These are phyloP conservation scores for Malurus elegans DNA, from an alignment of 2,113 vertebrate genomes.

Conservation along the genomic window DNA sequence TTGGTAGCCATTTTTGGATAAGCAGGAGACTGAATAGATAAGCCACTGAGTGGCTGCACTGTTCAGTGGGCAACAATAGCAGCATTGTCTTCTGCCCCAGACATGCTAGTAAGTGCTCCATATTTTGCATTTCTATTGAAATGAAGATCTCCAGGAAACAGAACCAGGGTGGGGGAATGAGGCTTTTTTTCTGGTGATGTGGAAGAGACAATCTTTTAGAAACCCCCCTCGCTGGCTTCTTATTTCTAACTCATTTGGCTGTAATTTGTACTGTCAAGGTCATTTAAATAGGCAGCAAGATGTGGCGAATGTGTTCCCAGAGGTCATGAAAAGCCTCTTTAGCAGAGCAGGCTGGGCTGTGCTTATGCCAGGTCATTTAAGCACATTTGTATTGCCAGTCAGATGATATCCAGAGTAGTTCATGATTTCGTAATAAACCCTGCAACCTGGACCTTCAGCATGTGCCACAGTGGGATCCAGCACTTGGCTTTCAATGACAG, in stretches of 20 bases:
- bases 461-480: not conserved
- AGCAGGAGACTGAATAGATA: not conserved
- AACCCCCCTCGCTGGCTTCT: not conserved
- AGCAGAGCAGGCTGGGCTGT: slow-evolving; percentile 11
- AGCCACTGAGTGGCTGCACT: slow-evolving; percentile 30
- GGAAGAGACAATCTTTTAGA: not conserved
- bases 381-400: slow-evolving; percentile 48
- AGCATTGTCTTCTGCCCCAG: slow-evolving; percentile 39
- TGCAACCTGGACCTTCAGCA: not conserved
- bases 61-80: slow-evolving; percentile 34
- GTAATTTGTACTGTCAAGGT: slow-evolving; percentile 59
- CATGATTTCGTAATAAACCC: slow-evolving; percentile 19
- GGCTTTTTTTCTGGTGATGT: slow-evolving; percentile 32
- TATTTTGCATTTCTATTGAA: slow-evolving; percentile 59
- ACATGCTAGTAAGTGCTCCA: slow-evolving; percentile 19
- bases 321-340: slow-evolving; percentile 67
- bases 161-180: not conserved
- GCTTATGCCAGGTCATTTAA: slow-evolving; percentile 56
- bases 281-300: slow-evolving; percentile 56
- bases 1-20: not conserved
- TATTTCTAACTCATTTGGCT: slow-evolving; percentile 40
- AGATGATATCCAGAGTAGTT: slow-evolving; percentile 3
- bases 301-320: slow-evolving; percentile 42
- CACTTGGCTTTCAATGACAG: not conserved
- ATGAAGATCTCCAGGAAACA: slow-evolving; percentile 8